Conservation (phyloP, 2,113 vertebrate genomes). For the Sapajus apella region DNA sequence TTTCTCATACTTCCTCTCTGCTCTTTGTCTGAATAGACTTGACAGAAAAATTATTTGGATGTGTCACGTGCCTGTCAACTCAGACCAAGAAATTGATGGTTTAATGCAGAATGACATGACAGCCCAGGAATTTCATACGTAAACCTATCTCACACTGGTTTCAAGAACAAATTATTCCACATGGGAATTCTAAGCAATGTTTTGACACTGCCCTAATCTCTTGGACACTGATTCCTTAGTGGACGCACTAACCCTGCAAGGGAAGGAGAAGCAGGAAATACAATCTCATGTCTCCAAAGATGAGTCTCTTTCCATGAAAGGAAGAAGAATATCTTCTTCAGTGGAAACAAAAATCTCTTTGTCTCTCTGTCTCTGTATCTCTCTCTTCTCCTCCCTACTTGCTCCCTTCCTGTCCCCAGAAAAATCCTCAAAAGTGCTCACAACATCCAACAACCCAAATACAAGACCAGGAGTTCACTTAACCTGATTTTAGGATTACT, state of each 20-base stretch:
- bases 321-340: neutral
- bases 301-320: neutral
- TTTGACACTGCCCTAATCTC: conserved; percentile 15
- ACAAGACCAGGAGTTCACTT: neutral
- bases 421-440: conserved; percentile 22
- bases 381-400: neutral
- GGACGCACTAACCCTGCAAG: neutral
- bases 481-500: neutral
- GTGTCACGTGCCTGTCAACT: conserved; percentile 66
- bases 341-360: neutral
- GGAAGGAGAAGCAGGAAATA: neutral
- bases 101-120: conserved; percentile 62
- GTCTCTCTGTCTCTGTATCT: neutral
- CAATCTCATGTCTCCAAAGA: neutral
- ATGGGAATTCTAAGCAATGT: conserved; percentile 9
- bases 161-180: conserved; percentile 1
- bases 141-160: conserved; percentile 21
- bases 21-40: conserved; percentile 52
- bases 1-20: conserved; percentile 17
- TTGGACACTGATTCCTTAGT: neutral
- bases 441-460: conserved; percentile 35
- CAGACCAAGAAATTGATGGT: conserved; percentile 52
- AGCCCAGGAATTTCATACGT: conserved; percentile 28
- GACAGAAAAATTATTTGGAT: conserved; percentile 67
- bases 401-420: neutral